Evolutionary conservation across 2,888 invertebrate genomes (phyloP), one percentile per base, ranked within the genome.

Genomic region (Drosophila incognita): DNA sequence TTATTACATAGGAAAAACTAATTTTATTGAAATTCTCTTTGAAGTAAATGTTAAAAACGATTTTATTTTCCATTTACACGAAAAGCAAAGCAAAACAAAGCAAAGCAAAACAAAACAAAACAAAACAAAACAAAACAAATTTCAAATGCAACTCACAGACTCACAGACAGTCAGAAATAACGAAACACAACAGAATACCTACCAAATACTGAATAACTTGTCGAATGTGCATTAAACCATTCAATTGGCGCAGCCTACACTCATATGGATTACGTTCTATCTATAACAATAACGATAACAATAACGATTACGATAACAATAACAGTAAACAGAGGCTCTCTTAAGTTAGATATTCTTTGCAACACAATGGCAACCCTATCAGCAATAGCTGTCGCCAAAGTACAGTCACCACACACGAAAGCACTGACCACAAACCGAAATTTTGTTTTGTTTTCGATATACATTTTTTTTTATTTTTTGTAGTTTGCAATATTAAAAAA

Each of bases 391-490:
- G 67, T 67, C 85, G 67, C 68, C 69, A 73, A 79, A 89, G 69
- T 81, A 69, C 83, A 76, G 74, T 76, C 72, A 74, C 69, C 66
- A 36, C 63, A 76, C 63, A 64, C 40, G 59, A 52, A 63, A 62
- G 40, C 68, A 81, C 73, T 65, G 51, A 62, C 54, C 49, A 73
- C 21, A 69, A 68, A 54, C 63, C 35, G 46, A 74, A 83, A 87
- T 90, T 90, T 87, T 90, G 87, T 86, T 90, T 90, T 89, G 84
- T 89, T 90, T 90, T 90, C 83, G 59, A 79, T 63, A 49, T 53
- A 40, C 36, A 48, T 6, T 1, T 60, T 60, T 57, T 56, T 59
- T 63, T 87, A 46, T 60, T 62, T 80, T 76, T 84, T 82, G 85
- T 86, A 88, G 90, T 82, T 86, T 80, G 83, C 83, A 75, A 87